Base-by-base conservation (phyloP, 2,888 invertebrate genomes). In the Archaeoteleia sp. region DNA sequence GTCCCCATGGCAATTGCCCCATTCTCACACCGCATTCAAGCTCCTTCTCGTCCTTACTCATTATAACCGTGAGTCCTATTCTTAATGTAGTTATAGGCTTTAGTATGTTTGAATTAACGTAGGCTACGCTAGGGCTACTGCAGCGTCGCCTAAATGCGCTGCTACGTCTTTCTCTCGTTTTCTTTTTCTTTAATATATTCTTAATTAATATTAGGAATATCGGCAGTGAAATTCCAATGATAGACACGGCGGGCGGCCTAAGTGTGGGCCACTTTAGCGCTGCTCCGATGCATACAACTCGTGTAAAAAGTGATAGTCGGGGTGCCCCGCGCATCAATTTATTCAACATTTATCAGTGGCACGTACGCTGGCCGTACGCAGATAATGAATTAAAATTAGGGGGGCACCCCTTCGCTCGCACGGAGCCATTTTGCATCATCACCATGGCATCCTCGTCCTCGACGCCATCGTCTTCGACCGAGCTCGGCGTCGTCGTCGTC, bases 181-280 rank as follows among this genome's bases (percentile, higher is more conserved):
- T 70, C 67, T 71, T 58, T 60, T 45, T 70, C 49, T 69, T 35
- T 67, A n/a, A n/a, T n/a, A 66, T 71, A 63, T 67, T 61, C 69
- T 67, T 73, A 67, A 69, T 73, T 71, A 73, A 81, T 78, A 80
- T 82, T 83, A 83, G 82, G 84, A 83, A 84, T 85, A 85, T 84
- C 84, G 85, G 85, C 85, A 85, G 85, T 85, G 84, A 84, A 84
- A 85, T 85, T 82, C 84, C 84, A 85, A 73, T 75, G 81, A 83
- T 82, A 82, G 80, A 83, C 80, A 79, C 79, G 79, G 78, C 80
- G 79, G 79, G 78, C 79, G 80, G 80, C 77, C 79, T 66, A 70
- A 71, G 61, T 62, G 43, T 49, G 60, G 54, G 55, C 61, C 67
- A 67, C 66, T 72, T 53, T 34, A 12, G 67, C 71, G 54, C 75